These are phyloP conservation scores for Benthochromis sp. DNA, from an alignment of 2,113 vertebrate genomes.

Conservation along the genomic window DNA sequence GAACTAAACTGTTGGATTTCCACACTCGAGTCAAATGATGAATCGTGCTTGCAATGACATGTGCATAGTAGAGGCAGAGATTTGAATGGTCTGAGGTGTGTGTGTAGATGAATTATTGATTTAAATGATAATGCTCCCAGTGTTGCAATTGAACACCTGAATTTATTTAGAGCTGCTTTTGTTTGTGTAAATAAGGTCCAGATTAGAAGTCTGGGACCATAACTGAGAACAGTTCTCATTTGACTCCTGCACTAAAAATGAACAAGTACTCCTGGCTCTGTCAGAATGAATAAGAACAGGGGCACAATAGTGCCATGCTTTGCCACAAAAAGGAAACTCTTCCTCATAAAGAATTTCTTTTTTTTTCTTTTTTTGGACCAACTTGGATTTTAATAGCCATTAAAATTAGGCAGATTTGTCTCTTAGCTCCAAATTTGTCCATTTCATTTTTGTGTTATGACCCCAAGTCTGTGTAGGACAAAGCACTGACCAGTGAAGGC, in stretches of 20 bases:
- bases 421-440: not conserved
- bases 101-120: not conserved
- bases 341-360: not conserved
- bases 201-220: not conserved
- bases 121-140: not conserved
- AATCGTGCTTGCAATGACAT: not conserved
- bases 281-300: not conserved
- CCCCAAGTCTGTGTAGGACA: not conserved
- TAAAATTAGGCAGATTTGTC: not conserved
- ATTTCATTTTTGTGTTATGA: not conserved
- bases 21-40: not conserved
- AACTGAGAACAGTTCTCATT: not conserved
- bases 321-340: not conserved
- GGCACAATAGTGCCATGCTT: constrained; percentile 24
- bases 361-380: not conserved
- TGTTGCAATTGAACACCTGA: not conserved
- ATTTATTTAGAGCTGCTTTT: not conserved
- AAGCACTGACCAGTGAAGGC: constrained; percentile 23
- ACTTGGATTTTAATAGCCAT: not conserved
- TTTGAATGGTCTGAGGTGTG: not conserved
- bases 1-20: not conserved
- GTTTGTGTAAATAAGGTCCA: not conserved
- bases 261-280: not conserved
- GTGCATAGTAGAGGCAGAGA: not conserved
- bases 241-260: not conserved